Conservation (phyloP, 2,113 vertebrate species). For the Neofelis nebulosa region DNA sequence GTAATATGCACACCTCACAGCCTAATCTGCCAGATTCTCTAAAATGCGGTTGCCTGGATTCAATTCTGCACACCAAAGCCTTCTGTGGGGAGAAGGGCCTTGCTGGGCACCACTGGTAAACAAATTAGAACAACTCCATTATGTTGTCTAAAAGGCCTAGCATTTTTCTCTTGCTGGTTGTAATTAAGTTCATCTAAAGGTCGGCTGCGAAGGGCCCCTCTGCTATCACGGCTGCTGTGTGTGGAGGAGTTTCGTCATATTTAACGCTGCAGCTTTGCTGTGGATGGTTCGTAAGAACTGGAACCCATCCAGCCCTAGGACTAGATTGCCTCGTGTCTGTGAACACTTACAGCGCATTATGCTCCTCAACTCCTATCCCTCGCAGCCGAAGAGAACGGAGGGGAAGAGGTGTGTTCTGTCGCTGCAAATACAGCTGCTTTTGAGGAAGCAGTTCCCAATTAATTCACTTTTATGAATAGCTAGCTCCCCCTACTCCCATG, state of each 20-base stretch:
- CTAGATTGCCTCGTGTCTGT: constrained; percentile 53
- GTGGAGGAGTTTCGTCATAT: constrained; percentile 69
- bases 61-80: constrained; percentile 35
- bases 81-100: constrained; percentile 45
- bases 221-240: neutral
- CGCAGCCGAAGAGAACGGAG: neutral
- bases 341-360: neutral
- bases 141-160: constrained; percentile 51
- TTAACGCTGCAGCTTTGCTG: constrained; percentile 69
- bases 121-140: constrained; percentile 71
- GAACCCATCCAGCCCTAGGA: constrained; percentile 37
- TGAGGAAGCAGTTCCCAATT: constrained; percentile 52
- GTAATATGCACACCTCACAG: neutral
- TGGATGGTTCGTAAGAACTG: constrained; percentile 63
- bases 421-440: constrained; percentile 49
- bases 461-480: constrained; percentile 23
- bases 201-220: constrained; percentile 60
- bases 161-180: constrained; percentile 75
- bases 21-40: neutral
- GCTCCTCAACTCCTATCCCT: neutral
- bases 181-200: constrained; percentile 78
- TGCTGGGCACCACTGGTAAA: constrained; percentile 59
- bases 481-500: neutral
- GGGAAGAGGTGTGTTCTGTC: neutral
- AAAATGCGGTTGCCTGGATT: neutral